These are phyloP conservation scores for Circaetus gallicus DNA, from an alignment of 2,113 vertebrate species.

Conservation along the genomic window DNA sequence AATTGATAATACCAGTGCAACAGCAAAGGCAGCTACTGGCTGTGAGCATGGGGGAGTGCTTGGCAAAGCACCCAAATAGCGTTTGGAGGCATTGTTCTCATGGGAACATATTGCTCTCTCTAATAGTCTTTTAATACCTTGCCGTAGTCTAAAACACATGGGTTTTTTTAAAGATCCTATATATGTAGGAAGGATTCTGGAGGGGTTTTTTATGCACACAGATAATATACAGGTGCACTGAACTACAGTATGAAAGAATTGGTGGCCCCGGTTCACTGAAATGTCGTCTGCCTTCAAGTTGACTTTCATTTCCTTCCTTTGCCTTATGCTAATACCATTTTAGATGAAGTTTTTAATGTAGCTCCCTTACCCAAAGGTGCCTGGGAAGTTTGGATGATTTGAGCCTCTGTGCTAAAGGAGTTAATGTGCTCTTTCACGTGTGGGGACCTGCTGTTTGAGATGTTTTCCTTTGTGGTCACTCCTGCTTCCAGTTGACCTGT, in stretches of 20 bases:
- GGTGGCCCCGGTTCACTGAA: rapidly evolving
- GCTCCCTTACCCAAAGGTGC: background rate
- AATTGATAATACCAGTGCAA: background rate
- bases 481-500: background rate
- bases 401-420: background rate
- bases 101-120: background rate
- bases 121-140: background rate
- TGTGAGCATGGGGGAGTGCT: background rate
- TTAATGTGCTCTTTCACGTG: background rate
- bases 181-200: background rate
- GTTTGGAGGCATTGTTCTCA: background rate
- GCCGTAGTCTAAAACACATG: rapidly evolving
- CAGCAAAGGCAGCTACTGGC: background rate
- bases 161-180: rapidly evolving
- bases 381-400: background rate
- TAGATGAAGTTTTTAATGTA: background rate
- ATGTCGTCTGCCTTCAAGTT: background rate
- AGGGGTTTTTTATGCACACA: rapidly evolving
- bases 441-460: background rate
- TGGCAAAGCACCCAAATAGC: background rate
- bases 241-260: background rate
- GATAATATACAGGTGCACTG: background rate
- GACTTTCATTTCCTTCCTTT: rapidly evolving
- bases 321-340: rapidly evolving
- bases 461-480: background rate